Evolutionary conservation across 2,888 invertebrate species (phyloP).

Genomic region (Scaeva pyrastri): DNA sequence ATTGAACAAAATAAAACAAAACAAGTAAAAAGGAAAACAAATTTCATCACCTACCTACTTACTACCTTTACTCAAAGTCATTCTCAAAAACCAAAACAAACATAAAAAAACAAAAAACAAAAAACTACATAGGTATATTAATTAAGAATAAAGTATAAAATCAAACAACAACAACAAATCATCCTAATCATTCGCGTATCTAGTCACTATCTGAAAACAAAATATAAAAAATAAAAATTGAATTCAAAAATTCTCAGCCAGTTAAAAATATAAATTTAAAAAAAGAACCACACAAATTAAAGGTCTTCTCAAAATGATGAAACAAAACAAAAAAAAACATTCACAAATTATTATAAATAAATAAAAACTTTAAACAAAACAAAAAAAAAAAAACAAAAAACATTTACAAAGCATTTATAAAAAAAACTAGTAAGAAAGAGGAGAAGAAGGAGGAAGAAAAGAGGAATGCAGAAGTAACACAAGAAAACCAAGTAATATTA

Average conservation of each 20-base stretch:
- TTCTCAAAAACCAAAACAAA: slow-evolving; percentile 62
- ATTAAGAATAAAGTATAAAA: slow-evolving; percentile 61
- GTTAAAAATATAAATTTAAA: slow-evolving; percentile 54
- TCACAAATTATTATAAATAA: slow-evolving; percentile 65
- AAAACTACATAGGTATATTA: slow-evolving; percentile 49
- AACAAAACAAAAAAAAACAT: slow-evolving; percentile 61
- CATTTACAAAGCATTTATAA: slow-evolving; percentile 73
- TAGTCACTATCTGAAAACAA: slow-evolving; percentile 69
- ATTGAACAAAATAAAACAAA: slow-evolving; percentile 38
- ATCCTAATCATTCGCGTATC: slow-evolving; percentile 75
- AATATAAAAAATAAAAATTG: slow-evolving; percentile 35
- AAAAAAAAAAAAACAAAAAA: slow-evolving; percentile 50
- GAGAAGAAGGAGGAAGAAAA: neutral
- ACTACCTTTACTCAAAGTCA: slow-evolving; percentile 74
- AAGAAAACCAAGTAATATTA: slow-evolving; percentile 70
- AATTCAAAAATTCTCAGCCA: slow-evolving; percentile 66
- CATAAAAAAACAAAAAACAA: slow-evolving; percentile 42
- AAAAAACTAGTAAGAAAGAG: slow-evolving; percentile 56
- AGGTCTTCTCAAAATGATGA: slow-evolving; percentile 72
- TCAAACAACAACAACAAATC: slow-evolving; percentile 61
- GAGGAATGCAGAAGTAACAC: slow-evolving; percentile 38
- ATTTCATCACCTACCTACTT: slow-evolving; percentile 74
- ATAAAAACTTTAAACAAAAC: slow-evolving; percentile 39
- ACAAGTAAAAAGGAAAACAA: slow-evolving; percentile 48
- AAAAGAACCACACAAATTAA: slow-evolving; percentile 74